A percentile compares a stretch with the other conserved stretches of the same genome.
phyloP scores from a whole-genome alignment of 2,113 vertebrate species.

The Sardina pilchardus region DNA sequence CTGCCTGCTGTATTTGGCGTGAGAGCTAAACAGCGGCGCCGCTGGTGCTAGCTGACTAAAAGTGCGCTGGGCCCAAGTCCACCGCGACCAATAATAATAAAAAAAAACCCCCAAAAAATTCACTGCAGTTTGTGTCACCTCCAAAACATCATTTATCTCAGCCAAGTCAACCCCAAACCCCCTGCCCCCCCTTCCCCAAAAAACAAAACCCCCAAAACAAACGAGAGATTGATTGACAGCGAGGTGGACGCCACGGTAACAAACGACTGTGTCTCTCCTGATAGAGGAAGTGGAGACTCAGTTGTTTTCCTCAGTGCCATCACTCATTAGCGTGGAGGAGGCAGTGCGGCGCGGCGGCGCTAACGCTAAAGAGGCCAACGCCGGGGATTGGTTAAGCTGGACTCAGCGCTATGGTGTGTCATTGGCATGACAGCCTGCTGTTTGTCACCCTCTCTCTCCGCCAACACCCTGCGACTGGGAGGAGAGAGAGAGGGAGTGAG shows the following conservation, averaged over 20 bases:
- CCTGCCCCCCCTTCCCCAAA: not conserved
- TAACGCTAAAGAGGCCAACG: not conserved
- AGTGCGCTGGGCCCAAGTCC: not conserved
- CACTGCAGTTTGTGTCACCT: slow-evolving; percentile 10
- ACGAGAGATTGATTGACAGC: not conserved
- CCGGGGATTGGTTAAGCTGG: not conserved
- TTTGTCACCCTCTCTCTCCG: not conserved
- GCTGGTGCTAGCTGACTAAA: not conserved
- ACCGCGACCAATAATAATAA: not conserved
- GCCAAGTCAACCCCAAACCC: not conserved
- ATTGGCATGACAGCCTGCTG: not conserved
- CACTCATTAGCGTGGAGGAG: slow-evolving; percentile 19
- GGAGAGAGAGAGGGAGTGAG: not conserved
- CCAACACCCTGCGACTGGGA: not conserved
- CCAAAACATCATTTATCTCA: not conserved
- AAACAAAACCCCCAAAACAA: not conserved
- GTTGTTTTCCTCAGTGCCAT: not conserved
- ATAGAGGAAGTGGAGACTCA: not conserved
- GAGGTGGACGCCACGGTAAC: not conserved
- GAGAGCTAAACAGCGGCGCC: not conserved
- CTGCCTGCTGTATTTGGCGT: not conserved
- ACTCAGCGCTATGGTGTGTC: not conserved
- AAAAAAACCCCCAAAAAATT: not conserved
- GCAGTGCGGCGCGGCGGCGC: not conserved
- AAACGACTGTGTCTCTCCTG: not conserved